Percentiles rank a stretch among this genome's conserved stretches.
These are phyloP conservation scores for Eulemur albifrons DNA, from an alignment of 2,797 vertebrate genomes.

Conservation along the genomic window DNA sequence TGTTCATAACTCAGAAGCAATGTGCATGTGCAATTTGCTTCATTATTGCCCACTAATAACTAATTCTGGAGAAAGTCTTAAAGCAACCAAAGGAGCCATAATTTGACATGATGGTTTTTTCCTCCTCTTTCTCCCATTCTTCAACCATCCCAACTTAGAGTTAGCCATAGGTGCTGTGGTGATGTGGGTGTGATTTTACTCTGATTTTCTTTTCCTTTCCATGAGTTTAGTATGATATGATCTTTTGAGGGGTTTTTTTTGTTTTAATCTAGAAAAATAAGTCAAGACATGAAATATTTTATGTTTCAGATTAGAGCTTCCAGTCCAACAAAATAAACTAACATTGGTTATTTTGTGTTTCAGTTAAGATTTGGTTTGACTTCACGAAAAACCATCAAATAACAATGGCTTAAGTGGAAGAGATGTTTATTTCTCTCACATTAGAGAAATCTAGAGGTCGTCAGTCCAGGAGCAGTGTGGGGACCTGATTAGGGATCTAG, in stretches of 20 bases:
- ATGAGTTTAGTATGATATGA: not conserved
- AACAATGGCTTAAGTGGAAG: not conserved
- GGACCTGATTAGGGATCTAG: not conserved
- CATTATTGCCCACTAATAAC: constrained; percentile 82
- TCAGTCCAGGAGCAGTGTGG: not conserved
- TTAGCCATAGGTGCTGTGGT: not conserved
- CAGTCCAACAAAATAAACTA: not conserved
- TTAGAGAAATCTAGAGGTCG: not conserved
- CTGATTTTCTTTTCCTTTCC: constrained; percentile 11
- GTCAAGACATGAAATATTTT: not conserved
- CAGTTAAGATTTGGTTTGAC: not conserved
- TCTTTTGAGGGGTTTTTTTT: not conserved
- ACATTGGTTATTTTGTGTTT: not conserved
- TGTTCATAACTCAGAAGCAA: constrained; percentile 75
- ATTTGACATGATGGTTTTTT: constrained; percentile 46
- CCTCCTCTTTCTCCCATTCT: not conserved
- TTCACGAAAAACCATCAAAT: not conserved
- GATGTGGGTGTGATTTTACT: not conserved
- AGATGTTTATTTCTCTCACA: not conserved
- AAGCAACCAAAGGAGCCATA: constrained; percentile 55
- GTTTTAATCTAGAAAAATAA: not conserved
- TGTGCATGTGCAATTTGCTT: constrained; percentile 70
- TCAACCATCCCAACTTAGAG: not conserved
- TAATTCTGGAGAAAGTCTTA: constrained; percentile 71
- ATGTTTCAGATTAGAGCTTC: not conserved